Conservation (phyloP, 2,797 vertebrate species). For the Sparus aurata region DNA sequence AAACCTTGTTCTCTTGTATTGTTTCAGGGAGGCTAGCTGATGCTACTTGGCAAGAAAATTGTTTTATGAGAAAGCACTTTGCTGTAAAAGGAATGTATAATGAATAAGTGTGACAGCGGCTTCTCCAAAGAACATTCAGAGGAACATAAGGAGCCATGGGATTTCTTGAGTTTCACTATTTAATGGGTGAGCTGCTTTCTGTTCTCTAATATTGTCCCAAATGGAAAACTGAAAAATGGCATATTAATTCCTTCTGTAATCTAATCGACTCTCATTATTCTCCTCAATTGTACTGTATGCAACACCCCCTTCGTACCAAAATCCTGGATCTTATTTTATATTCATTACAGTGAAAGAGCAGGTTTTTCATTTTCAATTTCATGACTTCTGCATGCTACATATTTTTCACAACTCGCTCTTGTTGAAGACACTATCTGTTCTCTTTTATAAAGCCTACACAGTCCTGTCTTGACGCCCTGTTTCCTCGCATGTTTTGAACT, state of each 20-base stretch:
- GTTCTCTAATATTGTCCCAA: constrained; percentile 17
- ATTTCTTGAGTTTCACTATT: constrained; percentile 2
- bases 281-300: background rate
- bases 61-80: background rate
- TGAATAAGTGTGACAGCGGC: background rate
- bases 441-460: background rate
- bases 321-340: background rate
- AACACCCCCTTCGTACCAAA: background rate
- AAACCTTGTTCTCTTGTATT: background rate
- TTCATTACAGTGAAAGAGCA: background rate
- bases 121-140: background rate
- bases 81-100: background rate
- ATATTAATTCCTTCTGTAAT: background rate
- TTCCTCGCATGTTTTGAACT: too few species aligned
- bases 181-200: constrained; percentile 7
- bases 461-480: too few species aligned
- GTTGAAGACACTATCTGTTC: background rate
- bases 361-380: constrained; percentile 1
- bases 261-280: constrained; percentile 9
- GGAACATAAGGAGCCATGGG: background rate
- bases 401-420: background rate
- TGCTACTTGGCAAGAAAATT: background rate
- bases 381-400: background rate
- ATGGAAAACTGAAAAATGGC: constrained; percentile 13
- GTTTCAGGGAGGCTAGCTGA: background rate